Evolutionary conservation across 2,888 invertebrate species (phyloP).

Genomic region (Stictocephala bisonia): DNA sequence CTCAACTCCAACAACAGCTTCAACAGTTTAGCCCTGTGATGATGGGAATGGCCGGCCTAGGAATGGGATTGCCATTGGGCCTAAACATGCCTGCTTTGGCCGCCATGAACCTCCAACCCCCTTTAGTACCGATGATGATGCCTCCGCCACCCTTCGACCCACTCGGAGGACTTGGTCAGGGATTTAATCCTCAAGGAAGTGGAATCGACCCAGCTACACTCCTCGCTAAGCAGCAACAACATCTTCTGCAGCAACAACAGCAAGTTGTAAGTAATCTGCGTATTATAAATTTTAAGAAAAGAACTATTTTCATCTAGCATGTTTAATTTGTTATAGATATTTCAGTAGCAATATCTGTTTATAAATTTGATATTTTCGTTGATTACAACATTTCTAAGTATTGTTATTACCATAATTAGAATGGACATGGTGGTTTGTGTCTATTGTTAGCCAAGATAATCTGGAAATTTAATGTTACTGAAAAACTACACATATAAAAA

Average conservation of each 20-base stretch:
- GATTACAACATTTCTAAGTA: too few species aligned
- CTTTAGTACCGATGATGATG: conserved; percentile 89
- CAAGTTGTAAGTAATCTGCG: conserved; percentile 71
- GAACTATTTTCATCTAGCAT: too few species aligned
- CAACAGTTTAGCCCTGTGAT: conserved; percentile 93
- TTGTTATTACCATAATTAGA: too few species aligned
- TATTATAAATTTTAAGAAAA: too few species aligned
- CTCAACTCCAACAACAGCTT: conserved; percentile 83
- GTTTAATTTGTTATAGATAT: too few species aligned
- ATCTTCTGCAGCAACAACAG: conserved; percentile 74
- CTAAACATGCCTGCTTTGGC: conserved; percentile 85
- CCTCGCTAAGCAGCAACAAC: conserved; percentile 77
- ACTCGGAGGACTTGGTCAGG: conserved; percentile 65
- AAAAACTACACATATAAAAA: too few species aligned
- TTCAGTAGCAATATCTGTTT: too few species aligned
- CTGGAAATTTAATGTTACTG: too few species aligned
- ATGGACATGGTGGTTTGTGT: too few species aligned
- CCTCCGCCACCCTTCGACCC: conserved; percentile 84
- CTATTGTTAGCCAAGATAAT: too few species aligned
- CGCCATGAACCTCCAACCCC: conserved; percentile 95
- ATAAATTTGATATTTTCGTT: too few species aligned
- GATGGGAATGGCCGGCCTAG: conserved; percentile 82
- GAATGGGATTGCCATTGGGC: conserved; percentile 80
- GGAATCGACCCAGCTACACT: conserved; percentile 65
- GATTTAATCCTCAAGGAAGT: conserved; percentile 64